These are phyloP conservation scores for Tenthredo distinguenda DNA, from an alignment of 2,888 invertebrate genomes.

Conservation along the genomic window DNA sequence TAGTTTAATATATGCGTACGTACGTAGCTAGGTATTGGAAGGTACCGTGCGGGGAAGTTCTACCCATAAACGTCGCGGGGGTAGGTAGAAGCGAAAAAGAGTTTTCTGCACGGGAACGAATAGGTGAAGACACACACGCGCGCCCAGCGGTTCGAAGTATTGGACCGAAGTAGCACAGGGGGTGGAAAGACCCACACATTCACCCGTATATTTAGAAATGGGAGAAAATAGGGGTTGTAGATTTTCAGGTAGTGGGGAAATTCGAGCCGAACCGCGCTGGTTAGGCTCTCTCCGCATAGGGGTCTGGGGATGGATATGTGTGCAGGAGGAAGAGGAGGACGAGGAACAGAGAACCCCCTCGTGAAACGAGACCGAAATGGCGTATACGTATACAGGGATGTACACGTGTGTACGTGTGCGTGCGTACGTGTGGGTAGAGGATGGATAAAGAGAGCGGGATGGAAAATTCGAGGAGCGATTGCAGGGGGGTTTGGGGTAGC, in stretches of 20 bases:
- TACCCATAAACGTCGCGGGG: conserved; percentile 26
- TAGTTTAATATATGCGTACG: too few relatives aligned
- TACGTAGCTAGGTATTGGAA: too few relatives aligned
- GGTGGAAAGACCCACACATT: not conserved
- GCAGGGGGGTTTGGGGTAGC: conserved; percentile 35
- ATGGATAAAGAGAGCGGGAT: conserved; percentile 74
- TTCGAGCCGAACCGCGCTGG: not conserved
- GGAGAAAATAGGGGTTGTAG: conserved; percentile 24
- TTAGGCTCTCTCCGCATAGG: conserved; percentile 43
- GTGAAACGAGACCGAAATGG: not conserved
- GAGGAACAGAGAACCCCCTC: not conserved
- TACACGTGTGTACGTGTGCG: not conserved
- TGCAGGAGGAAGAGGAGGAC: not conserved
- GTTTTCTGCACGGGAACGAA: not conserved
- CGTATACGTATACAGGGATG: not conserved
- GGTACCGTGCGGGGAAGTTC: not conserved
- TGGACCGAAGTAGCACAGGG: not conserved
- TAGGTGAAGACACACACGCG: not conserved
- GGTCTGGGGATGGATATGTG: conserved; percentile 55
- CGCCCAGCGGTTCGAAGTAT: not conserved
- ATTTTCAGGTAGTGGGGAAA: conserved; percentile 18
- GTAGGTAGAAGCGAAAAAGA: not conserved
- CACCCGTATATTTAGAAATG: not conserved
- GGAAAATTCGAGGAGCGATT: conserved; percentile 73
- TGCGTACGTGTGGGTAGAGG: not conserved